Evolutionary conservation across 1,140 invertebrate genomes (phyloP).

Genomic region (Pemphigus obesinymphae): DNA sequence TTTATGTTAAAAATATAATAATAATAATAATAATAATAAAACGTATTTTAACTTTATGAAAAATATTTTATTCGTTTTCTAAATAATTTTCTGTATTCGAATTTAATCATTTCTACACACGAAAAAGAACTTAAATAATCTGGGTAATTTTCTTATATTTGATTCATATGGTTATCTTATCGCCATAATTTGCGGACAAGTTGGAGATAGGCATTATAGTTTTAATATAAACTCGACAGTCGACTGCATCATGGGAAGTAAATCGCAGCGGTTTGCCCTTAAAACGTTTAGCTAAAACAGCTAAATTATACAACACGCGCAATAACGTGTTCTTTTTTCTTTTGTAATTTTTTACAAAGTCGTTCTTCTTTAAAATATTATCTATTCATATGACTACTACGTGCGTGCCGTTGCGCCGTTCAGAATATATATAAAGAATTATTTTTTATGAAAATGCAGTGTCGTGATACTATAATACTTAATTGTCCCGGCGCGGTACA

Average conservation of each 20-base stretch:
- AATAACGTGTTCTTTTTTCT: not conserved
- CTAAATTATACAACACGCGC: not conserved
- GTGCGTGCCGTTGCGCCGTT: not conserved
- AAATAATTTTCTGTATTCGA: too few species aligned
- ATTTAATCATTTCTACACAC: not conserved
- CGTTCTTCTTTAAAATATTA: not conserved
- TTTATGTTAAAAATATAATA: too few species aligned
- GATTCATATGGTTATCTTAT: not conserved
- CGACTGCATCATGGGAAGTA: not conserved
- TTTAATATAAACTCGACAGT: not conserved
- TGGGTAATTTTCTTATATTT: slow-evolving; percentile 20
- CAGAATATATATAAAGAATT: not conserved
- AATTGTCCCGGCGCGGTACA: not conserved
- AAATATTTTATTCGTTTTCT: too few species aligned
- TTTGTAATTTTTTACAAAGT: slow-evolving; percentile 29
- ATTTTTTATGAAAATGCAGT: not conserved
- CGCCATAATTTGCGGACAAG: not conserved
- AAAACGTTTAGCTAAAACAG: not conserved
- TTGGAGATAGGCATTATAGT: not conserved
- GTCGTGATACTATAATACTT: not conserved
- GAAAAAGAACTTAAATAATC: not conserved
- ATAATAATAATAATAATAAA: too few species aligned
- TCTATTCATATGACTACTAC: not conserved
- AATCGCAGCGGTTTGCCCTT: not conserved
- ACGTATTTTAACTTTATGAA: too few species aligned